Evolutionary conservation across 2,113 vertebrate species (phyloP).

Genomic region (Odobenus rosmarus): DNA sequence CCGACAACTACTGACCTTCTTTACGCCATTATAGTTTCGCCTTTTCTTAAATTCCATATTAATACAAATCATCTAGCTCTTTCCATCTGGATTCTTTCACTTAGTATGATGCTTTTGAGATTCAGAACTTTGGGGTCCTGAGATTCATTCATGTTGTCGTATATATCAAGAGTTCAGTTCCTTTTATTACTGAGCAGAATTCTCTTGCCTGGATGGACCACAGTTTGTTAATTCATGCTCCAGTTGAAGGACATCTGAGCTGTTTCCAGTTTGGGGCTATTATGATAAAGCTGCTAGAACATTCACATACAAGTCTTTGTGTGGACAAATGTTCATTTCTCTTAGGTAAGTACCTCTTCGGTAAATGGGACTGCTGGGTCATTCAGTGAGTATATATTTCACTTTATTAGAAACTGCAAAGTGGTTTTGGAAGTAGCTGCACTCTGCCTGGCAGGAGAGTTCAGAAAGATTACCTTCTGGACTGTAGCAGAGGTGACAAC

Average conservation of each 20-base stretch:
- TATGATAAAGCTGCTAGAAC: background rate
- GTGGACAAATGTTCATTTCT: background rate
- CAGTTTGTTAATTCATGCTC: background rate
- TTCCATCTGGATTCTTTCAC: background rate
- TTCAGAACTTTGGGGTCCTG: background rate
- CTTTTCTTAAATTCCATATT: background rate
- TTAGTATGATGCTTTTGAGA: background rate
- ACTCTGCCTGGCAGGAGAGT: background rate
- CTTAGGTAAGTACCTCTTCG: background rate
- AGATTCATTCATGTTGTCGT: background rate
- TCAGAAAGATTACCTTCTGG: background rate
- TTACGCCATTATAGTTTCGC: background rate
- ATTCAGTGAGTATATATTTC: background rate
- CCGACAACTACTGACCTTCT: background rate
- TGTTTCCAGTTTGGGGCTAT: background rate
- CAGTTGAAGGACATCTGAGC: background rate
- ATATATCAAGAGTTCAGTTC: background rate
- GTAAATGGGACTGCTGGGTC: background rate
- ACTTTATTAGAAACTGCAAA: conserved; percentile 21
- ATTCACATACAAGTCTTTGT: background rate
- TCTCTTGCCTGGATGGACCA: background rate
- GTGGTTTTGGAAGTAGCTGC: background rate
- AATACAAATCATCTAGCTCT: background rate
- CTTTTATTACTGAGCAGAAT: background rate
- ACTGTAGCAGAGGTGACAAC: background rate